Percentiles rank a stretch among this genome's conserved stretches.
Conservation (phyloP, 1,140 invertebrate species). For the Nasonia giraulti region DNA sequence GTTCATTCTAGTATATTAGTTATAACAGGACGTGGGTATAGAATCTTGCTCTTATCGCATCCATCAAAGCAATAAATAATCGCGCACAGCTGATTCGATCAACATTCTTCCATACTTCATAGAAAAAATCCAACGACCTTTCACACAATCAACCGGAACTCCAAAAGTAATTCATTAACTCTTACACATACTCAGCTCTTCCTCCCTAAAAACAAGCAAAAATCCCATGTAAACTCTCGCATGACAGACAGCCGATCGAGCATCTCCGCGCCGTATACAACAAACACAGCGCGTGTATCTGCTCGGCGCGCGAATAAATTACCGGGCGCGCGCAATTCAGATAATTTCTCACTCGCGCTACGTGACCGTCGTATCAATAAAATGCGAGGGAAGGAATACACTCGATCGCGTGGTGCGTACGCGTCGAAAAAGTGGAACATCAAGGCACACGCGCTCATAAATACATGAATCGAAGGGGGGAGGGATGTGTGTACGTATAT, state of each 20-base stretch:
- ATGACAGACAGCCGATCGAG: not conserved
- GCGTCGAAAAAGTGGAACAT: constrained; percentile 27
- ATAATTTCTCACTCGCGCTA: constrained; percentile 18
- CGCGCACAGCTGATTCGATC: no score
- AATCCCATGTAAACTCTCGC: not conserved
- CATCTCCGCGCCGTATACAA: not conserved
- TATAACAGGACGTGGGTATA: not conserved
- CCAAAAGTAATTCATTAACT: not conserved
- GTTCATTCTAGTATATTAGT: not conserved
- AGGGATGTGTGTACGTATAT: not conserved
- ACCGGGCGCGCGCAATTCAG: not conserved
- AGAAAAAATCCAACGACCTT: no score
- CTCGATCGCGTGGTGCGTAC: constrained; percentile 6
- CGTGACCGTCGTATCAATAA: not conserved
- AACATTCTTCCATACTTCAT: no score
- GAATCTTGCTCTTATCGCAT: not conserved
- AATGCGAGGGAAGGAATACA: not conserved
- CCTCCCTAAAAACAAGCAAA: not conserved
- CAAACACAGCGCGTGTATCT: not conserved
- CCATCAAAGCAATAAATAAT: no score
- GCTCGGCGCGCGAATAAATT: constrained; percentile 29
- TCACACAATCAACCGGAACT: no score
- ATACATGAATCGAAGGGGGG: not conserved
- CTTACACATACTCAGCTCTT: not conserved
- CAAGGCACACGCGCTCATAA: constrained; percentile 44